Percentiles rank a stretch among this genome's conserved stretches.
These are phyloP conservation scores for Trachops cirrhosus DNA, from an alignment of 2,797 vertebrate species.

Conservation along the genomic window DNA sequence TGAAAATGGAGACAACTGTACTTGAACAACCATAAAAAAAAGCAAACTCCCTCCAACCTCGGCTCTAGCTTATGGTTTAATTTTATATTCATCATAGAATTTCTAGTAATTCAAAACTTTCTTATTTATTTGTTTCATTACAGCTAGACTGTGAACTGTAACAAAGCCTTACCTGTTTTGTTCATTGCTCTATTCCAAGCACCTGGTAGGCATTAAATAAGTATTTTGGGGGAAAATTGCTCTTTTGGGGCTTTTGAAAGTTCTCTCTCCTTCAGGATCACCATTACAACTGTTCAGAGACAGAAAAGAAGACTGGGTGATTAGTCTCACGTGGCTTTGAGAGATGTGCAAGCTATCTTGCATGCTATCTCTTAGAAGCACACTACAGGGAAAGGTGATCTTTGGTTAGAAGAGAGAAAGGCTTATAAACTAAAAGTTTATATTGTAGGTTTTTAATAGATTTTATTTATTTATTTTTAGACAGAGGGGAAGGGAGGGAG, in stretches of 20 bases:
- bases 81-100: not conserved
- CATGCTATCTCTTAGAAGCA: not conserved
- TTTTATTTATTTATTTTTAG: too few relatives aligned
- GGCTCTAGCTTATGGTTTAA: not conserved
- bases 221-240: not conserved
- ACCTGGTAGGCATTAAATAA: not conserved
- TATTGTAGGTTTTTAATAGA: not conserved
- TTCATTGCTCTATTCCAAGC: not conserved
- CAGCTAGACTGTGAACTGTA: not conserved
- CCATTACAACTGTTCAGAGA: not conserved
- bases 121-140: not conserved
- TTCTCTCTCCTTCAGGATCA: not conserved
- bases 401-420: not conserved
- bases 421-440: not conserved
- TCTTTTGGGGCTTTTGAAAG: not conserved
- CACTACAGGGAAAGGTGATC: not conserved
- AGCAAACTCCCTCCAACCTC: too few relatives aligned
- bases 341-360: not conserved
- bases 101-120: not conserved
- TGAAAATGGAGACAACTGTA: too few relatives aligned
- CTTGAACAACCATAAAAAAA: too few relatives aligned
- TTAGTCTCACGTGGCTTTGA: not conserved
- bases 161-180: not conserved
- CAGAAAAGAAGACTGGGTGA: not conserved
- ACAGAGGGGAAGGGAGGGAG: too few relatives aligned